Conservation (phyloP, 2,797 vertebrate genomes). For the Mormyrus hasselquistii region DNA sequence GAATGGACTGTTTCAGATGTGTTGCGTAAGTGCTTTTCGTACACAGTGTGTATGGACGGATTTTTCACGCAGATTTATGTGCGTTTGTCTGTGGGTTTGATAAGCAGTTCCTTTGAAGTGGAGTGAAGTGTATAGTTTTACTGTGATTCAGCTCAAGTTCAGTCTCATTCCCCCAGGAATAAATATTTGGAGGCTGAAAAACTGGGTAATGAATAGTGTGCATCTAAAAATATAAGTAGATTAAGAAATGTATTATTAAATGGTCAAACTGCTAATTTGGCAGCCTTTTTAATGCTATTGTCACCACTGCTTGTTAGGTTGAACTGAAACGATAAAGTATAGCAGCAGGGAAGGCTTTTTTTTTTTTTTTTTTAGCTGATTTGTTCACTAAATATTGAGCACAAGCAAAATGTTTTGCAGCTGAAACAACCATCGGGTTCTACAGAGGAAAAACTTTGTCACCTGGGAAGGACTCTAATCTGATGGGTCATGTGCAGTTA, state of each 20-base stretch:
- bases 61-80: too few species aligned
- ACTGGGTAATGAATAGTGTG: background rate
- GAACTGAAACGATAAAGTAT: background rate
- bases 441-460: background rate
- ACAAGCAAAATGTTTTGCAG: background rate
- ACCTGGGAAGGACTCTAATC: constrained; percentile 38
- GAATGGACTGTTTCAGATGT: too few species aligned
- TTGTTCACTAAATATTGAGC: background rate
- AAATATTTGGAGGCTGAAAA: background rate
- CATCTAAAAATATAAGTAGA: background rate
- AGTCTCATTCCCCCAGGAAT: background rate
- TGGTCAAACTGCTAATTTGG: background rate
- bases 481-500: constrained; percentile 47
- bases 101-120: background rate
- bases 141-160: background rate
- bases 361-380: background rate
- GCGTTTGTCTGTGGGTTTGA: background rate
- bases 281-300: background rate
- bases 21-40: too few species aligned
- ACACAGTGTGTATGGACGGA: too few species aligned
- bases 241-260: background rate
- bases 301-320: background rate
- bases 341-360: background rate
- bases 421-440: background rate
- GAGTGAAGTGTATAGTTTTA: background rate